These are phyloP conservation scores for Chymomyza amoena DNA, from an alignment of 2,888 invertebrate genomes.

Conservation along the genomic window DNA sequence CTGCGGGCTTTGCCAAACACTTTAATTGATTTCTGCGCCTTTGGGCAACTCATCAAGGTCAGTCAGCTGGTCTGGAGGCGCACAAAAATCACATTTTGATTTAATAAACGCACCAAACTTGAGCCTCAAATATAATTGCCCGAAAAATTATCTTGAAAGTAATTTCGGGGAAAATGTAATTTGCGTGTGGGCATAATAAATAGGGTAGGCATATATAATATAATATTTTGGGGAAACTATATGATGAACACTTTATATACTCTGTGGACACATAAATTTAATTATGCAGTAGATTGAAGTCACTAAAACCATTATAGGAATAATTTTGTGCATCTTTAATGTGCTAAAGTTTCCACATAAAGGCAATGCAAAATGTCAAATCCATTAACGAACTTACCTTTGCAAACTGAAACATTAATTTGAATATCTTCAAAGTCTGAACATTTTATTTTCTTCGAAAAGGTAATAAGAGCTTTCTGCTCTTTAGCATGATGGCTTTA, in stretches of 20 bases:
- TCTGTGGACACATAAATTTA: neutral
- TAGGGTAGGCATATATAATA: neutral
- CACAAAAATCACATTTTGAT: neutral
- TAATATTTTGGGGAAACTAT: neutral
- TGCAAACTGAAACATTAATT: no score
- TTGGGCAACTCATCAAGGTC: neutral
- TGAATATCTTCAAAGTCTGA: no score
- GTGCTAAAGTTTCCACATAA: neutral
- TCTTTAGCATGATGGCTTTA: no score
- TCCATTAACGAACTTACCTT: no score
- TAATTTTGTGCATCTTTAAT: neutral
- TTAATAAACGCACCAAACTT: neutral
- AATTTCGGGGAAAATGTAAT: neutral
- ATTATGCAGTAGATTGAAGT: neutral
- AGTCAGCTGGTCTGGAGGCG: neutral
- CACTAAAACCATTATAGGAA: neutral
- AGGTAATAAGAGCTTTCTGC: no score
- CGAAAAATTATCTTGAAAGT: neutral
- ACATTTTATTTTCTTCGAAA: no score
- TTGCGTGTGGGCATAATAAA: neutral
- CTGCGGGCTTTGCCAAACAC: neutral
- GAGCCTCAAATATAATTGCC: neutral
- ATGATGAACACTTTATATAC: neutral
- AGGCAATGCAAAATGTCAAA: no score
- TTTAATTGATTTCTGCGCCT: neutral